Base-by-base conservation (phyloP, 2,888 invertebrate species). In the Cyclophora punctaria region DNA sequence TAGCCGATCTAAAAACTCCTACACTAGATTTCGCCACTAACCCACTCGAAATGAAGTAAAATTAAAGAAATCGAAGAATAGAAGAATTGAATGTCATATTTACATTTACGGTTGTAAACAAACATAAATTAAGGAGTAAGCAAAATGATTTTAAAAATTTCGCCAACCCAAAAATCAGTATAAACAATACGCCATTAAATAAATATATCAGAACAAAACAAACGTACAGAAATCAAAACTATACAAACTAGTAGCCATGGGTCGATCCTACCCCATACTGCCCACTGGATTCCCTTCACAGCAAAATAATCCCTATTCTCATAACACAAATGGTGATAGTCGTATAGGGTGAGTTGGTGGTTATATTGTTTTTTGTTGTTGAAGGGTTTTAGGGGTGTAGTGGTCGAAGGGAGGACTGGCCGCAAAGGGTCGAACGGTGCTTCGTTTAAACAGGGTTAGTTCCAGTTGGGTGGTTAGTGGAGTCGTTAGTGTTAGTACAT, bases 321-420 rank as follows among this genome's bases (percentile, higher is more conserved):
- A 44, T 67, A 67, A 45, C 0, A 0, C 0, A 35, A 72, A 49
- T 64, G 75, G 71, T 53, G 59, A 57, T 44, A 70, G 72, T 74
- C 2, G 51, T 5, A 45, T 63, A 61, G 34, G 34, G 7, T 44
- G 37, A 45, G n/a, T 37, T 43, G 69, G 72, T 56, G 60, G 74
- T 73, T 83, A 71, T 64, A 70, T 72, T 80, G 82, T 83, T 84
- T 79, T 84, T 80, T 76, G 75, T 64, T 71, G 63, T 62, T 59
- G 59, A 58, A 66, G 69, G 76, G 74, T 75, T 73, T 75, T 75
- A 77, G 71, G 84, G 88, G 85, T 80, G 85, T 72, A 83, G 86
- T 88, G 87, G 86, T 86, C 86, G 86, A 67, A 78, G 85, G 86
- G 85, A 74, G 83, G 71, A 84, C 84, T 84, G 87, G 71, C 87